phyloP scores from a whole-genome alignment of 2,888 invertebrate genomes.

The Argyresthia goedartella region DNA sequence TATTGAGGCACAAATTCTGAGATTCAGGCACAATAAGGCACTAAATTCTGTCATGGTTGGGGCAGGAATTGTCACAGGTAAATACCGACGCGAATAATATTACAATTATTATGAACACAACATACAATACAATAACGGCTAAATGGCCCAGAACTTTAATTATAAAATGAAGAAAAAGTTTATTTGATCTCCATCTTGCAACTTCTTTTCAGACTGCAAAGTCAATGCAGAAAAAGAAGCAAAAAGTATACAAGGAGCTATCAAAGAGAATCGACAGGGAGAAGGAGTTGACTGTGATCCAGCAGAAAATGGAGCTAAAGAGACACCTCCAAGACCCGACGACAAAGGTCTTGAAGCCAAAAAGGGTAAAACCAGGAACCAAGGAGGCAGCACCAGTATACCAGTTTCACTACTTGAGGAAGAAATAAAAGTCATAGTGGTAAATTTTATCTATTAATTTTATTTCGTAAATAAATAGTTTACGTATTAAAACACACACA shows the following conservation, averaged over 20 bases:
- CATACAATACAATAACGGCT: too few relatives aligned
- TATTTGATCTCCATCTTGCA: too few relatives aligned
- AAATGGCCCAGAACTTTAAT: too few relatives aligned
- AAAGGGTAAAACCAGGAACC: constrained; percentile 73
- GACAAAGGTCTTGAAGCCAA: constrained; percentile 72
- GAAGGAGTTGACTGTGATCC: constrained; percentile 79
- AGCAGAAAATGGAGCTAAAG: constrained; percentile 84
- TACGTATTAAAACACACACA: constrained; percentile 7
- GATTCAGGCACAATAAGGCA: too few relatives aligned
- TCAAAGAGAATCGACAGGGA: constrained; percentile 83
- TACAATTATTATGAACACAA: too few relatives aligned
- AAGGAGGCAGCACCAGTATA: constrained; percentile 81
- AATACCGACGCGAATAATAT: too few relatives aligned
- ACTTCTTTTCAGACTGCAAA: constrained; percentile 36
- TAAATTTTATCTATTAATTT: constrained; percentile 9
- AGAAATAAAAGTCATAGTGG: constrained; percentile 68
- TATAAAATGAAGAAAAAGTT: too few relatives aligned
- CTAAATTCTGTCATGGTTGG: too few relatives aligned
- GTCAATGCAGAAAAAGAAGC: constrained; percentile 69
- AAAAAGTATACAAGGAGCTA: constrained; percentile 79
- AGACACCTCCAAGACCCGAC: constrained; percentile 73
- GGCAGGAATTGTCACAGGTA: too few relatives aligned
- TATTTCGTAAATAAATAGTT: constrained; percentile 10
- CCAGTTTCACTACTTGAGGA: constrained; percentile 85
- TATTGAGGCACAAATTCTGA: too few relatives aligned